Evolutionary conservation across 2,888 invertebrate species (phyloP).

Genomic region (Creontiades dilutus): DNA sequence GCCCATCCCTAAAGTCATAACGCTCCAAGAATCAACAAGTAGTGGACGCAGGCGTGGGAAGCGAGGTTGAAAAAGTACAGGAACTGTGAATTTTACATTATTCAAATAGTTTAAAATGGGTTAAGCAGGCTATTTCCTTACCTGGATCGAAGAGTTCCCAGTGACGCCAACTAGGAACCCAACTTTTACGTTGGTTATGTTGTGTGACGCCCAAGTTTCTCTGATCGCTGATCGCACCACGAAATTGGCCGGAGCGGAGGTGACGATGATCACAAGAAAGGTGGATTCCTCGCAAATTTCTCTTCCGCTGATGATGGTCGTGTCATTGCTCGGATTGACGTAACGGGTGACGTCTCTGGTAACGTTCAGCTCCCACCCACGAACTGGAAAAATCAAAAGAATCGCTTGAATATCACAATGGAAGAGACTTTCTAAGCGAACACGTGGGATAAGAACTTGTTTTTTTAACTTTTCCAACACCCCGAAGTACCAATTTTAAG

Average conservation of each 20-base stretch:
- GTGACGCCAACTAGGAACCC: conserved; percentile 83
- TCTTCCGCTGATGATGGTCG: conserved; percentile 81
- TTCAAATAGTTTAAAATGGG: background rate
- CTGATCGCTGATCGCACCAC: conserved; percentile 84
- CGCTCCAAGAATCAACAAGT: no score
- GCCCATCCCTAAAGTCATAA: no score
- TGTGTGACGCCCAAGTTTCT: conserved; percentile 84
- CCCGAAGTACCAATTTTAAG: no score
- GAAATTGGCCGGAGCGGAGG: conserved; percentile 86
- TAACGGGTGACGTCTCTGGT: conserved; percentile 87
- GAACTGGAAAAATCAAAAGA: conserved; percentile 69
- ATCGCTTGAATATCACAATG: background rate
- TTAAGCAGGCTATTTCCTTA: conserved; percentile 75
- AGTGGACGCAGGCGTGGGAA: no score
- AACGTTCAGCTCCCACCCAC: conserved; percentile 87
- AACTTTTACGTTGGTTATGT: conserved; percentile 77
- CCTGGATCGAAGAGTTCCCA: conserved; percentile 81
- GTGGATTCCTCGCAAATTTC: conserved; percentile 77
- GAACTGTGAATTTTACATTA: background rate
- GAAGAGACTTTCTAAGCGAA: no score
- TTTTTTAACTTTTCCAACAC: no score
- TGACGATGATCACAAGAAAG: conserved; percentile 86
- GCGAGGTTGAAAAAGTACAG: background rate
- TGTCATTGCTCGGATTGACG: conserved; percentile 85
- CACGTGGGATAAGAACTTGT: no score